Percentiles rank a stretch among this genome's conserved stretches.
These are phyloP conservation scores for Leptopilina syphax DNA, from an alignment of 2,888 invertebrate genomes.

Conservation along the genomic window DNA sequence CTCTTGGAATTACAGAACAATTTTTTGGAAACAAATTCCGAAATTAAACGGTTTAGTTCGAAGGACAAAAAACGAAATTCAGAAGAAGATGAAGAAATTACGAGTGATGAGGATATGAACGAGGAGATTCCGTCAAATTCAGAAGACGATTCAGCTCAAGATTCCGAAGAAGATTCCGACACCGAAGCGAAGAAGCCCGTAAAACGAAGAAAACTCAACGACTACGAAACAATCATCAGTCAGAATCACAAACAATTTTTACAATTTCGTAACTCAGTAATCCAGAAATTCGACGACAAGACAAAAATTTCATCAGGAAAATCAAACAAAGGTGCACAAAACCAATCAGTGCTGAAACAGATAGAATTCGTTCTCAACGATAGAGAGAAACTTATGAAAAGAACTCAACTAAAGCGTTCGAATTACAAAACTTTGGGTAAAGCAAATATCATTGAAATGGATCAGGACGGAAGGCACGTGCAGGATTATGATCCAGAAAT, in stretches of 20 bases:
- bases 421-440: conserved; percentile 85
- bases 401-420: conserved; percentile 89
- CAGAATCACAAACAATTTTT: conserved; percentile 81
- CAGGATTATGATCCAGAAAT: conserved; percentile 88
- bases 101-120: conserved; percentile 74
- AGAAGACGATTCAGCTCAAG: conserved; percentile 69
- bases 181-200: conserved; percentile 65
- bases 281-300: conserved; percentile 97
- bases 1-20: conserved; percentile 81
- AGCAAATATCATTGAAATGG: conserved; percentile 61
- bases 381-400: conserved; percentile 84
- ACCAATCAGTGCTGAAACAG: conserved; percentile 85
- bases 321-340: conserved; percentile 81
- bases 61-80: conserved; percentile 65
- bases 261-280: conserved; percentile 86
- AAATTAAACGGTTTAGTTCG: conserved; percentile 79
- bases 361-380: conserved; percentile 91
- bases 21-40: conserved; percentile 82
- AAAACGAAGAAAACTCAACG: conserved; percentile 71
- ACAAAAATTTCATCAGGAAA: conserved; percentile 85
- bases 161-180: conserved; percentile 72
- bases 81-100: conserved; percentile 70
- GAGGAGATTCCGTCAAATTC: conserved; percentile 84
- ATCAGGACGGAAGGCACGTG: conserved; percentile 71
- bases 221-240: conserved; percentile 81